Evolutionary conservation across 2,888 invertebrate genomes (phyloP).

Genomic region (Tachina grossa): DNA sequence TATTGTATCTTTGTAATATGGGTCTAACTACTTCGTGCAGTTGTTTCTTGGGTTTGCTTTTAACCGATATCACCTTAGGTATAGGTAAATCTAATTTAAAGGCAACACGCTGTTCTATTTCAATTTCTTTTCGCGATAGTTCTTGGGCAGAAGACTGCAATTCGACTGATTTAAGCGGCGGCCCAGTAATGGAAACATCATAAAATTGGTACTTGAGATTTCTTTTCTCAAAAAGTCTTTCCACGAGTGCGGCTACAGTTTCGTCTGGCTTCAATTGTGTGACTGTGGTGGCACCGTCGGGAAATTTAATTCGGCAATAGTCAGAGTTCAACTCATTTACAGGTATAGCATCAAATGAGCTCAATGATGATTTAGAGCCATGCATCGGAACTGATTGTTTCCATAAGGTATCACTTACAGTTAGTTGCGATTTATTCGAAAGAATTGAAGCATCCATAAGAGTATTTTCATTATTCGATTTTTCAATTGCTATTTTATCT

Average conservation of each 20-base stretch:
- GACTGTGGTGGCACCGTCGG: conserved; percentile 96
- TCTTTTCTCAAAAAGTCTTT: conserved; percentile 91
- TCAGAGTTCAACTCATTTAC: conserved; percentile 80
- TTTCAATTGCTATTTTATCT: conserved; percentile 82
- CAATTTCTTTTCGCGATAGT: conserved; percentile 92
- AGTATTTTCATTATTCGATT: conserved; percentile 10
- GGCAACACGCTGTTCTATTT: conserved; percentile 92
- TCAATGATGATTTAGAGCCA: conserved; percentile 82
- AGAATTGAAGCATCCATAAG: conserved; percentile 58
- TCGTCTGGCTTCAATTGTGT: conserved; percentile 91
- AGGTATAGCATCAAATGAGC: conserved; percentile 80
- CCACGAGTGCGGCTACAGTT: conserved; percentile 90
- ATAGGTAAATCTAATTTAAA: conserved; percentile 93
- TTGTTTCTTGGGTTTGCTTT: conserved; percentile 92
- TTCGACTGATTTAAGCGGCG: conserved; percentile 85
- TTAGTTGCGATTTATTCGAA: conserved; percentile 73
- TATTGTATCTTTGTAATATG: conserved; percentile 91
- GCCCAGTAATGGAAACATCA: conserved; percentile 88
- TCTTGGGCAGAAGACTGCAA: conserved; percentile 87
- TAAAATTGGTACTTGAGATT: conserved; percentile 91
- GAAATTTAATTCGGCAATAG: conserved; percentile 91
- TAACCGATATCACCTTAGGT: conserved; percentile 92
- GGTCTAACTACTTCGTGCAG: conserved; percentile 94
- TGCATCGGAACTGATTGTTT: conserved; percentile 73
- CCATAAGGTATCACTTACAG: conserved; percentile 41